phyloP scores from a whole-genome alignment of 2,113 vertebrate genomes.

The Cynopterus brachyotis region DNA sequence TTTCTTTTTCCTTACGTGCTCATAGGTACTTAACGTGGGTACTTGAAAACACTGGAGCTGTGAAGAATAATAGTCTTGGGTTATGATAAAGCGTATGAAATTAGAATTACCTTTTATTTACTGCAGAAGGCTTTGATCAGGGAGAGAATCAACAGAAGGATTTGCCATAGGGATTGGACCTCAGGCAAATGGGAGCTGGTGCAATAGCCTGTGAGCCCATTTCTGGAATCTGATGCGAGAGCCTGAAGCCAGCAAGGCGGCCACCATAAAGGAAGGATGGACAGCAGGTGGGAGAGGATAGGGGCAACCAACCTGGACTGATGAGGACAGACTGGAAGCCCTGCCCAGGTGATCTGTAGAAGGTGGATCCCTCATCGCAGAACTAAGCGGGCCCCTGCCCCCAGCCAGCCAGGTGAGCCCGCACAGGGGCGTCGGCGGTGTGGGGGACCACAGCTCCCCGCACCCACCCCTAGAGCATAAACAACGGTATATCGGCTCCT shows the following conservation, averaged over 20 bases:
- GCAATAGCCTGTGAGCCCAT: rapidly evolving
- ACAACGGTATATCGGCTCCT: rapidly evolving
- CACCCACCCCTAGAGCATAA: rapidly evolving
- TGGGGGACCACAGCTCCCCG: rapidly evolving
- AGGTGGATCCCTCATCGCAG: rapidly evolving
- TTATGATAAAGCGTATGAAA: not conserved
- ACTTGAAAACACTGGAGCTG: not conserved
- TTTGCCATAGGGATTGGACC: not conserved
- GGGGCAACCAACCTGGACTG: not conserved
- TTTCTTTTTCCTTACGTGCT: not conserved
- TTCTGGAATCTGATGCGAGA: not conserved
- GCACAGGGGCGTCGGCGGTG: rapidly evolving
- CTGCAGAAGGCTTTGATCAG: not conserved
- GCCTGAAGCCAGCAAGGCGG: not conserved
- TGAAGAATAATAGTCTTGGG: too few species aligned
- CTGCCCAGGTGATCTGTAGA: too few species aligned
- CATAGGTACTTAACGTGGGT: not conserved
- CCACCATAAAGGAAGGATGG: not conserved
- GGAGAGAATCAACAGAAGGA: not conserved
- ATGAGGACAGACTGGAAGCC: not conserved
- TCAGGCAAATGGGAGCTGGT: not conserved
- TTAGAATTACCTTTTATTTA: not conserved
- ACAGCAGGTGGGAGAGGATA: not conserved
- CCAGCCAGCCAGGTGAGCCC: not conserved
- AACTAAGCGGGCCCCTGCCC: not conserved